Percentiles rank a stretch among this genome's conserved stretches.
Conservation (phyloP, 2,113 vertebrate species). For the Limanda limanda region DNA sequence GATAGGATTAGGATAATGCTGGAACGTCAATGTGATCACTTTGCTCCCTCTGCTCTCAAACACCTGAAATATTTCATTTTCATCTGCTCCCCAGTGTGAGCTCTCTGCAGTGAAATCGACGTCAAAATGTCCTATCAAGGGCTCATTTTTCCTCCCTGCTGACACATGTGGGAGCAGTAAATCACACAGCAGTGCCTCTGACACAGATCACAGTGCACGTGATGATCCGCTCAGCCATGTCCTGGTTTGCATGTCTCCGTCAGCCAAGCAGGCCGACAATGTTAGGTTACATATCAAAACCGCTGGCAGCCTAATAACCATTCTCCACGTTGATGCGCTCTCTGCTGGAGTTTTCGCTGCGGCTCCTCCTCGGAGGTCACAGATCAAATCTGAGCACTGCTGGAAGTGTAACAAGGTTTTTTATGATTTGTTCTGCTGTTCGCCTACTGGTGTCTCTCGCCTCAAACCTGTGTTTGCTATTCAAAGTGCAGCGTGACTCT, state of each 20-base stretch:
- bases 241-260: slow-evolving; percentile 34
- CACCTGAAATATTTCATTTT: neutral
- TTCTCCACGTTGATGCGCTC: slow-evolving; percentile 34
- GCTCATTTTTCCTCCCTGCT: slow-evolving; percentile 23
- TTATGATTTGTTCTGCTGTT: slow-evolving; percentile 43
- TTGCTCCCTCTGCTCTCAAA: neutral
- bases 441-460: slow-evolving; percentile 21
- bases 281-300: slow-evolving; percentile 54
- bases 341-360: slow-evolving; percentile 28
- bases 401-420: slow-evolving; percentile 34
- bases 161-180: slow-evolving; percentile 23
- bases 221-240: slow-evolving; percentile 26
- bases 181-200: slow-evolving; percentile 26
- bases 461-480: slow-evolving; percentile 9
- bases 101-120: slow-evolving; percentile 15
- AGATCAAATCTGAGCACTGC: slow-evolving; percentile 46
- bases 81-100: slow-evolving; percentile 1
- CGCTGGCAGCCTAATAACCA: slow-evolving; percentile 54
- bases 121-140: slow-evolving; percentile 30
- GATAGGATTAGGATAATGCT: neutral
- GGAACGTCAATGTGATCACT: neutral
- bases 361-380: slow-evolving; percentile 43
- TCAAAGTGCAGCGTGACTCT: slow-evolving; percentile 16
- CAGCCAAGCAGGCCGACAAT: slow-evolving; percentile 40
- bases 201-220: slow-evolving; percentile 53